phyloP scores from a whole-genome alignment of 2,797 vertebrate species.

The Prionace glauca region DNA sequence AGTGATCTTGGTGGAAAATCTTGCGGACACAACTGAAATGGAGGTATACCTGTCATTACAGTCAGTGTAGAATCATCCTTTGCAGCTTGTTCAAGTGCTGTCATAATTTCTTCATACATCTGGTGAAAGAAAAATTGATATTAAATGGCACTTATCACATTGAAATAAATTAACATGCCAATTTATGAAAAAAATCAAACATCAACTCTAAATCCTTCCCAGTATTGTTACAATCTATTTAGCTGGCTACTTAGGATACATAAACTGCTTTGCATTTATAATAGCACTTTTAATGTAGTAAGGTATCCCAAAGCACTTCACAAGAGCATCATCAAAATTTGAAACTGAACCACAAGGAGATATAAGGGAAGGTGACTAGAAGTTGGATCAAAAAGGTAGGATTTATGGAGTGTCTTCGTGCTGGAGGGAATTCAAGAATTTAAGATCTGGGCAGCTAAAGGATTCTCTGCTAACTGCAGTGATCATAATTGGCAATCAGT shows the following conservation, averaged over 20 bases:
- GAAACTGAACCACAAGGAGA: not conserved
- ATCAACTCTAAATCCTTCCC: not conserved
- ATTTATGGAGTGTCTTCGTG: not conserved
- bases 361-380: not conserved
- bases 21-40: not conserved
- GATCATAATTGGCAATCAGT: not conserved
- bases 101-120: conserved; percentile 82
- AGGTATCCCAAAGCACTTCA: not conserved
- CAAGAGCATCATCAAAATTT: not conserved
- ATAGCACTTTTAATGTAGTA: not conserved
- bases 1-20: not conserved
- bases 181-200: not conserved
- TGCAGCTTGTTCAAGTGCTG: conserved; percentile 71
- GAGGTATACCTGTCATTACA: conserved; percentile 75
- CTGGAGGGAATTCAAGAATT: not conserved
- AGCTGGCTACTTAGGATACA: not conserved
- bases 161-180: conserved; percentile 7
- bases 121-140: conserved; percentile 45
- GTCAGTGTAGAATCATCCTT: conserved; percentile 70
- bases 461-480: not conserved
- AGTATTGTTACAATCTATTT: not conserved
- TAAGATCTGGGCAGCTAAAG: not conserved
- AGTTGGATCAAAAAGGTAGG: not conserved
- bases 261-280: not conserved
- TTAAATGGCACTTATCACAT: conserved; percentile 23